A percentile compares a stretch with the other conserved stretches of the same genome.
Evolutionary conservation across 2,113 vertebrate species (phyloP).

Genomic region (Thalassarche chlororhynchos): DNA sequence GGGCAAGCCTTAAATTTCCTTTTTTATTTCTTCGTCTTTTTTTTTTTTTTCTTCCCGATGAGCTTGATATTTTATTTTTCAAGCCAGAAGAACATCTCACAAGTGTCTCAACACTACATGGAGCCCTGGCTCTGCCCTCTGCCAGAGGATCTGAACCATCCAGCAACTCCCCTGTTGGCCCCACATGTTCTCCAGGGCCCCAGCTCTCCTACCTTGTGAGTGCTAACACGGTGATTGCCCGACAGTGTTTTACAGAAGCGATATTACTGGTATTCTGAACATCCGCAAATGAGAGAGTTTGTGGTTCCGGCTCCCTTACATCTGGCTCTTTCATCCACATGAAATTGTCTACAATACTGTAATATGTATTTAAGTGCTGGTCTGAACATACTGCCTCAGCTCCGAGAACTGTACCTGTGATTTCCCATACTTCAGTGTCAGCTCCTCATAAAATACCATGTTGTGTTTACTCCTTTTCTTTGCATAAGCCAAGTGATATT

Average conservation of each 20-base stretch:
- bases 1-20: background rate
- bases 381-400: background rate
- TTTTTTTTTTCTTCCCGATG: background rate
- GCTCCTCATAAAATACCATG: background rate
- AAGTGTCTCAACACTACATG: background rate
- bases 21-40: background rate
- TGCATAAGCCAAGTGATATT: background rate
- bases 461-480: background rate
- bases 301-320: background rate
- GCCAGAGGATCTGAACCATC: background rate
- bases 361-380: background rate
- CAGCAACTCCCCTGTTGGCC: background rate
- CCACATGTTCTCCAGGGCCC: background rate
- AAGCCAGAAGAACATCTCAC: background rate
- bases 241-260: background rate
- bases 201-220: background rate
- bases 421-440: background rate
- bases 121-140: background rate
- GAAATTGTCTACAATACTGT: background rate
- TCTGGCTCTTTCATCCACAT: background rate
- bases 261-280: background rate
- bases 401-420: background rate
- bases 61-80: background rate
- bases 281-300: background rate
- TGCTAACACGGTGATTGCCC: background rate